Percentiles rank a stretch among this genome's conserved stretches.
phyloP scores from a whole-genome alignment of 2,888 invertebrate genomes.

The Galerucella pusilla region DNA sequence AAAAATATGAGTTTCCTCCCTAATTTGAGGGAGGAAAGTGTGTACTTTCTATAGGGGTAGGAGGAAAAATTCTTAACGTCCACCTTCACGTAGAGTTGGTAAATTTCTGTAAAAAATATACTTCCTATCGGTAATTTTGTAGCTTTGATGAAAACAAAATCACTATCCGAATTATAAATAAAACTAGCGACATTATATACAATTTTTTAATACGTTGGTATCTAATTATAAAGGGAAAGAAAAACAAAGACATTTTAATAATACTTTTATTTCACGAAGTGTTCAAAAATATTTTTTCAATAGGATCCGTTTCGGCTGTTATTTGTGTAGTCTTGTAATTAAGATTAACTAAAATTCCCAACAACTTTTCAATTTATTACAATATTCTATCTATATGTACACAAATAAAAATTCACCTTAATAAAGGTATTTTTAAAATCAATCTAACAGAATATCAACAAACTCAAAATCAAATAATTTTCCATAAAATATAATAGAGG shows the following conservation, averaged over 20 bases:
- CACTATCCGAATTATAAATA: too few relatives aligned
- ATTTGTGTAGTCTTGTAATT: constrained; percentile 6
- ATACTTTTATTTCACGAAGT: constrained; percentile 14
- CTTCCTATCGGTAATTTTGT: too few relatives aligned
- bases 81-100: too few relatives aligned
- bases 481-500: background rate
- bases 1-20: too few relatives aligned
- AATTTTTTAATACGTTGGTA: too few relatives aligned
- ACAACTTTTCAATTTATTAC: constrained; percentile 20
- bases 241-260: background rate
- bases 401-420: constrained; percentile 22
- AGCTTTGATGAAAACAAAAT: too few relatives aligned
- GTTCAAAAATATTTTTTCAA: constrained; percentile 22
- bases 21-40: too few relatives aligned
- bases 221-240: background rate
- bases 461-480: background rate
- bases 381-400: constrained; percentile 26
- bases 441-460: background rate
- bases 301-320: constrained; percentile 2
- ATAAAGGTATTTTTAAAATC: constrained; percentile 18
- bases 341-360: constrained; percentile 9
- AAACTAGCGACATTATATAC: too few relatives aligned
- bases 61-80: too few relatives aligned
- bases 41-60: too few relatives aligned
- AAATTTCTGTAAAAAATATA: too few relatives aligned